Conservation (phyloP, 2,113 vertebrate species). For the Sceloporus tristichus region DNA sequence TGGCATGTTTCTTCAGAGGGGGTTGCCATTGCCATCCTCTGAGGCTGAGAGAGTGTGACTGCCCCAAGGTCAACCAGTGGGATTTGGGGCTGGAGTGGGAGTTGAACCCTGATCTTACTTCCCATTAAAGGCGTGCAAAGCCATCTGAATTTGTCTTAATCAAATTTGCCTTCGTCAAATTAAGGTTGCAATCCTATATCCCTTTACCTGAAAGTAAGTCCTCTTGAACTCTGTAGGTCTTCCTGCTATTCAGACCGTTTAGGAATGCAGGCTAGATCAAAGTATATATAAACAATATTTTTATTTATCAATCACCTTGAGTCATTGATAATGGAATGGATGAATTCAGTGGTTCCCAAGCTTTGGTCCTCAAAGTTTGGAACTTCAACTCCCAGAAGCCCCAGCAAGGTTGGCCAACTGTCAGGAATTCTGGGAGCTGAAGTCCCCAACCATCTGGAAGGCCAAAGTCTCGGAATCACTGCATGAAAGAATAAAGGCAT, state of each 20-base stretch:
- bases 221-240: not conserved
- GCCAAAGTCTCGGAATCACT: too few relatives aligned
- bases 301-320: not conserved
- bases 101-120: not conserved
- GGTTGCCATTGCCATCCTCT: too few relatives aligned
- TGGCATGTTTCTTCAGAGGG: too few relatives aligned
- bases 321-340: not conserved
- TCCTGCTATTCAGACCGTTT: not conserved
- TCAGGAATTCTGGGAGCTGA: too few relatives aligned
- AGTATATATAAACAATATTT: not conserved
- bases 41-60: too few relatives aligned
- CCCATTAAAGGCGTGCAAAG: not conserved
- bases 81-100: too few relatives aligned
- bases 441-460: too few relatives aligned
- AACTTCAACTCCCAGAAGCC: too few relatives aligned
- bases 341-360: not conserved
- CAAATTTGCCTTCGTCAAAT: not conserved
- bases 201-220: not conserved
- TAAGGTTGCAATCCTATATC: not conserved
- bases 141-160: not conserved
- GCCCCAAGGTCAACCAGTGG: too few relatives aligned
- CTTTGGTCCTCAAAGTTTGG: too few relatives aligned
- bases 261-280: not conserved
- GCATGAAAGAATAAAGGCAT: too few relatives aligned
- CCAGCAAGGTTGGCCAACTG: too few relatives aligned